Base-by-base conservation (phyloP, 2,797 vertebrate species). In the Melanotaenia parkinsoni region DNA sequence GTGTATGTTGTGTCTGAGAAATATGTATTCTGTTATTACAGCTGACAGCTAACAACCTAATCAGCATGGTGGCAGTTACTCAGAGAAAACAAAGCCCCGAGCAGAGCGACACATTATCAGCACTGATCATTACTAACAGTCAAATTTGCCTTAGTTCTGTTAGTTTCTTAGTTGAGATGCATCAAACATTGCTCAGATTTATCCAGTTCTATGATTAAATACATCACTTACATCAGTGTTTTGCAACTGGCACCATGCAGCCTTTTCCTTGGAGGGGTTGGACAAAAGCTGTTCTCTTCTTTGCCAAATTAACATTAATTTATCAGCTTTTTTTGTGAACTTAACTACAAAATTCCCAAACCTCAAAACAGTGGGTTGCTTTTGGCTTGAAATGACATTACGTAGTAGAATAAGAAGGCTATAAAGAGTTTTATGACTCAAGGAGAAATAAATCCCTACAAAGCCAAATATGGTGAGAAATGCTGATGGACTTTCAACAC, bases 51-150 rank as follows among this genome's bases (percentile, higher is more conserved):
- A 35, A 60, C 62, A 56, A 40, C 70, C 53, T 30, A 43, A 35
- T 69, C 54, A 64, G 54, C 56, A 74, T 50, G 40, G 38, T 59
- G 32, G 64, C 63, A 63, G 72, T 70, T 80, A 63, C 67, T 76
- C 69, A 69, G 53, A 60, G 54, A 76, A 79, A 82, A 73, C 51
- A 80, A 76, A 77, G 54, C 59, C 58, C 59, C 1, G 24, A 69
- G 63, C 80, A 26, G 59, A 51, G 22, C 45, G 45, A 54, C 61
- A 58, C 33, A 58, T 76, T 45, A 40, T 78, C 60, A n/a, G 71
- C 22, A 2, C 38, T 67, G 67, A 84, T 81, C 58, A 53, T 67
- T 70, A 43, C 74, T 62, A 59, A 87, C 60, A 3, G 28, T 78
- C 67, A 60, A 43, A 74, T 70, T 65, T 63, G 38, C 58, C 30